Evolutionary conservation across 2,797 vertebrate species (phyloP), one percentile per base, ranked within the genome.

Genomic region (Enteromius anoplus): DNA sequence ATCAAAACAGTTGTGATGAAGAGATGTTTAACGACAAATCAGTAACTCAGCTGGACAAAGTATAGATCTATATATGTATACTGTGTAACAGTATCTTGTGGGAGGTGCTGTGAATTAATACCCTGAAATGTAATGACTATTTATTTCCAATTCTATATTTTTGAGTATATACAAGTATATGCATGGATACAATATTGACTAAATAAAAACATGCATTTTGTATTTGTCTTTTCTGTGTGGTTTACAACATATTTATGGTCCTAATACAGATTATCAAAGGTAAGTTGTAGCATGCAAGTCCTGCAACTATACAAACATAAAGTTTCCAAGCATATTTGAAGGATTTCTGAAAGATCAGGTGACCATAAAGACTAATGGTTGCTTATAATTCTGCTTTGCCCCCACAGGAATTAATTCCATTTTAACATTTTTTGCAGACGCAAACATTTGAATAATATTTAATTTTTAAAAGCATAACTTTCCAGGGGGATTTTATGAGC

Each of bases 121-220:
- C 53, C 89, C 90, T 89, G 86, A 91, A 94, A 88, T 79, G 92
- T 92, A 93, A 89, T 78, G 93, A 89, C 90, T 95, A 95, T 95
- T 94, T 95, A 95, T 95, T 95, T 92, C 49, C 91, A 94, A 94
- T 91, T 86, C 88, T 95, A 92, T 95, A 94, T 93, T 95, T 95
- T 94, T 93, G 91, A 93, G 87, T 91, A 91, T 93, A 94, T 93
- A 92, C 82, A 89, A 90, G 71, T 90, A 91, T 91, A 93, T 94
- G 93, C 92, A 94, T 94, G 94, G 91, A 92, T 86, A 90, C 90
- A 87, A 75, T 90, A 88, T 66, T 82, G 64, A 83, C 66, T 76
- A 47, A 80, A 60, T 85, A 85, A 85, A 85, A 66, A 78, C 85
- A 79, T 82, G 78, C 79, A 80, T 77, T 88, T 85, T 77, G 58